phyloP scores from a whole-genome alignment of 2,797 vertebrate species.

The Sebastes taczanowskii region DNA sequence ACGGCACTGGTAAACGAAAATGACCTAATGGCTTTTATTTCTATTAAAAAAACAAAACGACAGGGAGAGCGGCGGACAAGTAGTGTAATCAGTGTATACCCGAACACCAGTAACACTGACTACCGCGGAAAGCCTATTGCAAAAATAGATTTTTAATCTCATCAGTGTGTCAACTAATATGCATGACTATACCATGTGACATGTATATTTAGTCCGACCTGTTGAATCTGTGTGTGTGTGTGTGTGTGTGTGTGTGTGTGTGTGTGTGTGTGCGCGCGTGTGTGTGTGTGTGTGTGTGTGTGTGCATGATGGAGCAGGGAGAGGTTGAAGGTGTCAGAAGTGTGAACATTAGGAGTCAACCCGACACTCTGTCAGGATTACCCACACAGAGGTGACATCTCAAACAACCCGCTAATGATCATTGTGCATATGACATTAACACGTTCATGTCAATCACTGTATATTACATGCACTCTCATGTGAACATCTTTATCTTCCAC shows the following conservation, averaged over 20 bases:
- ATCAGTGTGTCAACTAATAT: neutral
- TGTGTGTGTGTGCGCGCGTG: too few relatives aligned
- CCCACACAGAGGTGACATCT: conserved; percentile 53
- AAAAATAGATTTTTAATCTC: neutral
- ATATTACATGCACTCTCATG: neutral
- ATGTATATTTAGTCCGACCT: conserved; percentile 40
- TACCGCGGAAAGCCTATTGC: neutral
- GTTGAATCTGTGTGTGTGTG: conserved; percentile 48
- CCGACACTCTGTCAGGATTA: conserved; percentile 62
- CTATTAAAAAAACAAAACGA: too few relatives aligned
- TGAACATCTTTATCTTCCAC: neutral
- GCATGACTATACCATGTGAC: neutral
- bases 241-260: neutral
- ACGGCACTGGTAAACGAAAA: neutral
- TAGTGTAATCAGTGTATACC: too few relatives aligned
- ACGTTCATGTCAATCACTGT: conserved; percentile 1
- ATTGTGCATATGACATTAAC: conserved; percentile 1
- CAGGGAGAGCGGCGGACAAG: rapidly evolving
- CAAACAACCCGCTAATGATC: conserved; percentile 53
- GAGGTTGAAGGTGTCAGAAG: conserved; percentile 37
- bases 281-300: neutral
- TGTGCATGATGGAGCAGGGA: neutral
- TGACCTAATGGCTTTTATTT: too few relatives aligned
- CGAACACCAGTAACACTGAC: too few relatives aligned
- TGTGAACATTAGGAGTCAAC: conserved; percentile 56